Evolutionary conservation across 2,888 invertebrate genomes (phyloP), one percentile per base, ranked within the genome.

Genomic region (Glaucopsyche alexis): DNA sequence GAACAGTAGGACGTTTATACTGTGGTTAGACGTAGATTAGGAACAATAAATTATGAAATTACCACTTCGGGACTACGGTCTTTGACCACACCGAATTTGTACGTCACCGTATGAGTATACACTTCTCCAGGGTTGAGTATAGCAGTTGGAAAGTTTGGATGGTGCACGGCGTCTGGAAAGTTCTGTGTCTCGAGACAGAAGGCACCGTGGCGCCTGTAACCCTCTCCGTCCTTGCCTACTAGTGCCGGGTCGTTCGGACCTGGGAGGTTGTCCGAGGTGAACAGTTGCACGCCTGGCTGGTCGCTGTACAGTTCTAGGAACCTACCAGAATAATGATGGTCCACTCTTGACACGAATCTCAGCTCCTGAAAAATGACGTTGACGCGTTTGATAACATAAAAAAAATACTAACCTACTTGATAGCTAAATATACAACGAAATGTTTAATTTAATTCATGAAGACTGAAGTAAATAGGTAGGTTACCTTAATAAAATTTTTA

Each of bases 121-220:
- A 93, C 84, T 50, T 96, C 93, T 0, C 95, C 96, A 9, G 97
- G 97, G 77, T 93, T 93, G 76, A 97, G 81, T 50, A 97, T 89
- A 16, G 94, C 93, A 29, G 94, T 94, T 0, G 97, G 97, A 82
- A 97, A 97, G 79, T 95, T 95, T 9, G 87, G 79, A 94, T 96
- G 96, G 90, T 98, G 96, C 0, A 97, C 93, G 8, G 98, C 97
- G 88, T 99, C 97, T 0, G 98, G 98, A 90, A 95, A 98, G 83
- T 96, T 96, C 90, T 99, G 98, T 0, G 98, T 97, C 87, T 99
- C 98, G 73, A 98, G 90, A 82, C 98, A 98, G 81, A 98, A 95
- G 1, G 96, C 97, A 0, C 96, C 96, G 79, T 97, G 97, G 75
- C 94, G 95, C 64, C 93, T 93, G 83, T 98, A 98, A 0, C 90